Evolutionary conservation across 2,888 invertebrate genomes (phyloP), one percentile per base, ranked within the genome.

Genomic region (Ormyrus nitidulus): DNA sequence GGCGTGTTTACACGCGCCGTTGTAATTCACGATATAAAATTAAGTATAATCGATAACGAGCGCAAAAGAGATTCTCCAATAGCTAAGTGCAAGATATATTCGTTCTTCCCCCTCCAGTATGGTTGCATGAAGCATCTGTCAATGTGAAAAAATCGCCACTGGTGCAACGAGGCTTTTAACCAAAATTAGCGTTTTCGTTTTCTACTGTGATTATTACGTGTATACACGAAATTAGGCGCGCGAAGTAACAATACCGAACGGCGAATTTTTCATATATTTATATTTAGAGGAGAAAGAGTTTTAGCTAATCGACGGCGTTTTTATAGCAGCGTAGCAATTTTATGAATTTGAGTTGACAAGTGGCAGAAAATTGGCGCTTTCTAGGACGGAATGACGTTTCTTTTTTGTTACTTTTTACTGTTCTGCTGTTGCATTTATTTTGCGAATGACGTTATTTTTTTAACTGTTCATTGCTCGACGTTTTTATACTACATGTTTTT

Each of bases 241-340:
- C 6, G 66, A 61, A 13, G 34, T 34, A 34, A 34, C 34, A 34
- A 34, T 34, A 19, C n/a, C 2, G n/a, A 46, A 48, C 5, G 71
- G 62, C 58, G 71, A 72, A 70, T 75, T 78, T 80, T 76, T 72
- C 73, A 66, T 56, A 58, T 75, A 65, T 80, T 79, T 73, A 73
- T 78, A 72, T 77, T 80, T 65, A 78, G 61, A 69, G 9, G 48
- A 54, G 44, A 8, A 48, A 56, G 48, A 54, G 48, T 48, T 65
- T 70, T 58, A 70, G 70, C 72, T 58, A 64, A 74, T 49, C 74
- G 70, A 74, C 59, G 77, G 64, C 70, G 73, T 74, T 70, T 79
- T 76, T 73, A 73, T 77, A 77, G 61, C 48, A 69, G 13, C 58
- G 5, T 71, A 70, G 61, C 34, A 56, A 34, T 34, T 34, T 34